Conservation (phyloP, 2,113 vertebrate genomes). For the Scomber japonicus region DNA sequence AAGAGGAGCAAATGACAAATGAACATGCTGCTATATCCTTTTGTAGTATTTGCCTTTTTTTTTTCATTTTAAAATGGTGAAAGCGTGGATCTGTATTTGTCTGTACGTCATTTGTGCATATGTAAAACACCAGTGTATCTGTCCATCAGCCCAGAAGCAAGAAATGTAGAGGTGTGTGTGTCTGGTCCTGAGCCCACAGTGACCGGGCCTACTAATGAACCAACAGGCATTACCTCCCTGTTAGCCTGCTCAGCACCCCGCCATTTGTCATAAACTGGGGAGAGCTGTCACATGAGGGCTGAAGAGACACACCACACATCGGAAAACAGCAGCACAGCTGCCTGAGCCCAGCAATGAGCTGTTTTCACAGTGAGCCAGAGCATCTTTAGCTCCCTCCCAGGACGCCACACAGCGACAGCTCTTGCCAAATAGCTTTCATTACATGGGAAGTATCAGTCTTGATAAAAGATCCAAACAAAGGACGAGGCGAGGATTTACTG, state of each 20-base stretch:
- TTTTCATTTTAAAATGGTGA: neutral
- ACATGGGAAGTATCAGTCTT: constrained; percentile 73
- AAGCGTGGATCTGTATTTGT: neutral
- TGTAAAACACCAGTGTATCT: neutral
- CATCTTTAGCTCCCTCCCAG: constrained; percentile 69
- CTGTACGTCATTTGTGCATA: constrained; percentile 8
- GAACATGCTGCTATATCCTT: neutral
- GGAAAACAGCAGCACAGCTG: constrained; percentile 41
- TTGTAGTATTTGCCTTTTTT: neutral
- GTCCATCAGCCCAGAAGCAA: constrained; percentile 24
- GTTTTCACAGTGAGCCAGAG: constrained; percentile 54
- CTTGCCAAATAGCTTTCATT: constrained; percentile 80
- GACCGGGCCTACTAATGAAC: constrained; percentile 76
- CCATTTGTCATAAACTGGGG: constrained; percentile 76
- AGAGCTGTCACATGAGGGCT: constrained; percentile 66
- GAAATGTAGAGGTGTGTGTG: constrained; percentile 16
- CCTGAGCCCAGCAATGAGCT: constrained; percentile 44
- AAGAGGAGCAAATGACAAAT: neutral
- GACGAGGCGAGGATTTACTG: constrained; percentile 72
- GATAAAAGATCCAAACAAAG: constrained; percentile 81
- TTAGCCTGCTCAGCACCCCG: constrained; percentile 70
- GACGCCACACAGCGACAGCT: constrained; percentile 61
- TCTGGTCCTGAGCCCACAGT: constrained; percentile 50
- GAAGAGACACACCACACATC: constrained; percentile 55
- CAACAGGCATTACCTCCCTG: constrained; percentile 70